Evolutionary conservation across 2,113 vertebrate genomes (phyloP).

Genomic region (Strix aluco): DNA sequence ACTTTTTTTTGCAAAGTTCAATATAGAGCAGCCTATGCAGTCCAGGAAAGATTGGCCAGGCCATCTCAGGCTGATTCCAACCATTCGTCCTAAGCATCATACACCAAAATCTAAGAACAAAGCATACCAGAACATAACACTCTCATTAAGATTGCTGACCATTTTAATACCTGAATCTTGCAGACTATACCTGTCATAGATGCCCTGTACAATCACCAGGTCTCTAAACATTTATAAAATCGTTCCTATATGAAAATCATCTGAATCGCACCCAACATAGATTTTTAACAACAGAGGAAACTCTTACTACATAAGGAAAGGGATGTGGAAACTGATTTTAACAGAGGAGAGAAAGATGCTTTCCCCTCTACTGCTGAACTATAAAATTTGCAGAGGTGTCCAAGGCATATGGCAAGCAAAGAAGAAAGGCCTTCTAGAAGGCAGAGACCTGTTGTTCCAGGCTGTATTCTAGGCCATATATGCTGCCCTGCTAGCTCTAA

Average conservation of each 20-base stretch:
- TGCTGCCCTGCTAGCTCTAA: not conserved
- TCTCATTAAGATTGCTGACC: not conserved
- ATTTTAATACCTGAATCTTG: not conserved
- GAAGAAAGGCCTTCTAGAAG: not conserved
- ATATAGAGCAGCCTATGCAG: not conserved
- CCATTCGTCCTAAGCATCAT: not conserved
- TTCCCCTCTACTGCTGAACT: not conserved
- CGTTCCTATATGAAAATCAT: not conserved
- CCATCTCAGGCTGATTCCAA: not conserved
- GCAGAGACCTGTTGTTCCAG: not conserved
- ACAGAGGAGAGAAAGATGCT: not conserved
- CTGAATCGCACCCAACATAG: not conserved
- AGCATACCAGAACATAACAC: not conserved
- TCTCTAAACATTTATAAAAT: not conserved
- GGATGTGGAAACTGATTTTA: not conserved
- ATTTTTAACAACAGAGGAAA: not conserved
- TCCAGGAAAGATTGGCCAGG: not conserved
- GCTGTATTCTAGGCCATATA: not conserved
- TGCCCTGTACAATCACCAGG: not conserved
- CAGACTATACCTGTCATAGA: not conserved
- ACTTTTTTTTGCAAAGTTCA: not conserved
- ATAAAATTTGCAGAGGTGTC: not conserved
- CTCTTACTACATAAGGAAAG: not conserved
- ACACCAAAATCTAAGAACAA: not conserved
- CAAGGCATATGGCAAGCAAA: not conserved